Evolutionary conservation across 2,888 invertebrate species (phyloP).

Genomic region (Melieria crassipennis): DNA sequence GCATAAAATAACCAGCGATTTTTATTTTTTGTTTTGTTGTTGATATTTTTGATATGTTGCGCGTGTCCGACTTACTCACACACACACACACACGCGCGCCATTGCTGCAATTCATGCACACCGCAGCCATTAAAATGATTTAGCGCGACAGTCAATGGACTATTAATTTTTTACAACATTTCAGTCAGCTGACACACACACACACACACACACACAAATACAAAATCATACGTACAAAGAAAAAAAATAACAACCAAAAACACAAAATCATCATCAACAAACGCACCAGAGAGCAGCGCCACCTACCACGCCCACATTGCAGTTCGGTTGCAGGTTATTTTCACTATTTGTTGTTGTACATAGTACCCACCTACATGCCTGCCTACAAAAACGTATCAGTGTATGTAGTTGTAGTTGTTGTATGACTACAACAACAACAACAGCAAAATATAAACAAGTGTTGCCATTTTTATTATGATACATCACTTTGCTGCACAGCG

Average conservation of each 20-base stretch:
- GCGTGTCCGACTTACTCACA: too few species aligned
- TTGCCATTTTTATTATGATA: neutral
- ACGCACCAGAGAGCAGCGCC: too few species aligned
- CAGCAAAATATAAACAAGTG: neutral
- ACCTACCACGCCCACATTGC: too few species aligned
- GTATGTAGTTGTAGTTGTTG: too few species aligned
- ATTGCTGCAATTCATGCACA: conserved; percentile 17
- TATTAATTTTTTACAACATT: conserved; percentile 45
- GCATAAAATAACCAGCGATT: neutral
- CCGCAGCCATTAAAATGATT: conserved; percentile 46
- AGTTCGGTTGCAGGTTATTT: too few species aligned
- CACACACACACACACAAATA: neutral
- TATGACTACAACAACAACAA: too few species aligned
- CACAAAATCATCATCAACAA: too few species aligned
- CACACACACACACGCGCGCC: too few species aligned
- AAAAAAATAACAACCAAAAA: neutral
- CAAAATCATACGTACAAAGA: neutral
- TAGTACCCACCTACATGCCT: too few species aligned
- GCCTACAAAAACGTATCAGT: too few species aligned
- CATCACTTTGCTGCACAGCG: neutral
- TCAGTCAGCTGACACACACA: neutral
- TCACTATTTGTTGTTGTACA: too few species aligned
- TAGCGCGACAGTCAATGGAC: conserved; percentile 45
- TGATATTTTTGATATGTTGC: neutral
- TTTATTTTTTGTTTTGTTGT: neutral